Base-by-base conservation (phyloP, 2,113 vertebrate genomes). In the Axis porcinus region DNA sequence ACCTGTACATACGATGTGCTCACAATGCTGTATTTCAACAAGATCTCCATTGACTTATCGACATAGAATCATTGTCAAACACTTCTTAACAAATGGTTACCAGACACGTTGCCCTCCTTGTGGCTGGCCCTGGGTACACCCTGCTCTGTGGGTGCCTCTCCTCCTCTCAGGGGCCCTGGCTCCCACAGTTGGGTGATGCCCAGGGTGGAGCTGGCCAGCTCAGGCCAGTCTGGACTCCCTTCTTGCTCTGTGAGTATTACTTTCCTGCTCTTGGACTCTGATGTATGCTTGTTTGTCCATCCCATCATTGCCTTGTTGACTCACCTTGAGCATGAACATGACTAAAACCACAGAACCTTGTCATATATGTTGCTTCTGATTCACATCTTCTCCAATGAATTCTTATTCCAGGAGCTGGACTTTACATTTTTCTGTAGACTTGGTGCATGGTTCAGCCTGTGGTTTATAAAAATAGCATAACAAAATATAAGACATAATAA, bases 171-270 rank as follows among this genome's bases (percentile, higher is more conserved):
- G 3, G 5, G 8, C 43, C 36, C 5, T 52, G 28, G 58, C 14
- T 14, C 30, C 40, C 10, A 13, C 62, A 70, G 7, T 1, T 1
- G 0, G 12, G 15, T 1, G 43, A 50, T 50, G 40, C 16, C 28
- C 23, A 4, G 3, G 0, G 13, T 11, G 3, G 14, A 36, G 25
- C 36, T 12, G 70, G 45, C 28, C n/a, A 10, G 2, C 23, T 16
- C 79, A 30, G 70, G 54, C 11, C 23, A 2, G 27, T 0, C 16
- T 17, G 7, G 43, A 11, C 6, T 36, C 6, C 43, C 0, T 28
- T 9, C 30, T 12, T 52, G 14, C 47, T 81, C 17, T 50, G 6
- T 21, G 40, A 25, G 11, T 11, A 2, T 14, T 19, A 1, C 10
- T 2, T 55, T 57, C 6, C 27, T 6, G 1, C 16, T 15, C 2